Conservation (phyloP, 1,140 invertebrate species). For the Achatina immaculata region DNA sequence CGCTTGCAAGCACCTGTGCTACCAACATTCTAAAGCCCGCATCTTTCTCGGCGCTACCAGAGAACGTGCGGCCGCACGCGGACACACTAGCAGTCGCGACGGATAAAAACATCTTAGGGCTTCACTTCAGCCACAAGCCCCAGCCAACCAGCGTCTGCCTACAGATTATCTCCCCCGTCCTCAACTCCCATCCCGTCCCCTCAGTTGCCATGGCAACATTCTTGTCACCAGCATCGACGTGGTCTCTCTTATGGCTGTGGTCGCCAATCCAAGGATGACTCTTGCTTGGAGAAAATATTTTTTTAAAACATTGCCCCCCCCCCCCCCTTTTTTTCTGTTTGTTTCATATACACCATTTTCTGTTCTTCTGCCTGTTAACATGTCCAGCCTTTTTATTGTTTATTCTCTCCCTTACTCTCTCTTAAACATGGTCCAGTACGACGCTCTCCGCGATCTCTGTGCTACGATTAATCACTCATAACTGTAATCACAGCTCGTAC, state of each 20-base stretch:
- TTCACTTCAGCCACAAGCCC: constrained; percentile 4
- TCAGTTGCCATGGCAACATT: constrained; percentile 26
- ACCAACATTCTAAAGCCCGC: background rate
- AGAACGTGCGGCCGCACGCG: too few species aligned
- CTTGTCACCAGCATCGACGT: constrained; percentile 35
- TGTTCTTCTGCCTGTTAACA: too few species aligned
- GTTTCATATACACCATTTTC: too few species aligned
- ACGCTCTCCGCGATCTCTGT: too few species aligned
- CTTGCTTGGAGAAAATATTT: background rate
- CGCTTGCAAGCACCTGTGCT: background rate
- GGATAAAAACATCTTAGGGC: constrained; percentile 21
- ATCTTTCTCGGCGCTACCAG: too few species aligned
- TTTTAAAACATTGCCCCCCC: too few species aligned
- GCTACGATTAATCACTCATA: too few species aligned
- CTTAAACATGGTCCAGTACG: too few species aligned
- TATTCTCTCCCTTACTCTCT: too few species aligned
- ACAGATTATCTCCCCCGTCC: background rate
- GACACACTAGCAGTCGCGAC: background rate
- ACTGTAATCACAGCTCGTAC: too few species aligned
- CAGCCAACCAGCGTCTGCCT: constrained; percentile 34
- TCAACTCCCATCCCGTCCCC: too few species aligned
- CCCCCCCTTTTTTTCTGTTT: background rate
- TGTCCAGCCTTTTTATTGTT: too few species aligned
- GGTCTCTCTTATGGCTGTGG: background rate
- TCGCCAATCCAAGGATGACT: background rate